These are phyloP conservation scores for Tinamus guttatus DNA, from an alignment of 2,113 vertebrate genomes.

Conservation along the genomic window DNA sequence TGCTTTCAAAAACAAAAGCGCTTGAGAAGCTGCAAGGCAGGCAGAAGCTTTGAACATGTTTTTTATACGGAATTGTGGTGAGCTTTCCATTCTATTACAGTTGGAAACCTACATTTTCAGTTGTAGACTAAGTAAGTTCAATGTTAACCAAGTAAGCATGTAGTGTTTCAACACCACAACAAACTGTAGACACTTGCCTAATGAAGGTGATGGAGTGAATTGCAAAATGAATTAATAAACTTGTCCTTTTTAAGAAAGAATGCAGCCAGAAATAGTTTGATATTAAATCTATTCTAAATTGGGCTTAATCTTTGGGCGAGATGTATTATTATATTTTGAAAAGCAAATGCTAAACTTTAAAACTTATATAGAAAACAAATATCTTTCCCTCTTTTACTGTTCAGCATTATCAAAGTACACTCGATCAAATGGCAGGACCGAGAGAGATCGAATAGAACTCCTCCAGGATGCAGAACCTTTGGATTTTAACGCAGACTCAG, in stretches of 20 bases:
- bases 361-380: not conserved
- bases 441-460: slow-evolving; percentile 91
- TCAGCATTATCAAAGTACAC: slow-evolving; percentile 87
- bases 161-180: not conserved
- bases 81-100: not conserved
- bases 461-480: slow-evolving; percentile 94
- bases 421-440: slow-evolving; percentile 82
- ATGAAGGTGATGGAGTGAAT: not conserved
- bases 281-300: not conserved
- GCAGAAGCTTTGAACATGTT: not conserved
- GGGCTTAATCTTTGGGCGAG: not conserved
- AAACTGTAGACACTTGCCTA: not conserved
- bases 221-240: not conserved
- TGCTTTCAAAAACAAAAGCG: not conserved
- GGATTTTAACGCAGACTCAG: slow-evolving; percentile 91
- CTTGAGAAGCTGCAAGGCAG: not conserved
- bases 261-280: not conserved
- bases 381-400: not conserved
- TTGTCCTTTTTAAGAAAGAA: not conserved
- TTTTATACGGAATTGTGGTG: not conserved
- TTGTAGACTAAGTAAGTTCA: not conserved
- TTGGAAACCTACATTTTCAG: not conserved
- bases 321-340: not conserved
- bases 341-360: not conserved
- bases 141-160: not conserved